phyloP scores from a whole-genome alignment of 2,797 vertebrate species.

The Tenualosa ilisha region DNA sequence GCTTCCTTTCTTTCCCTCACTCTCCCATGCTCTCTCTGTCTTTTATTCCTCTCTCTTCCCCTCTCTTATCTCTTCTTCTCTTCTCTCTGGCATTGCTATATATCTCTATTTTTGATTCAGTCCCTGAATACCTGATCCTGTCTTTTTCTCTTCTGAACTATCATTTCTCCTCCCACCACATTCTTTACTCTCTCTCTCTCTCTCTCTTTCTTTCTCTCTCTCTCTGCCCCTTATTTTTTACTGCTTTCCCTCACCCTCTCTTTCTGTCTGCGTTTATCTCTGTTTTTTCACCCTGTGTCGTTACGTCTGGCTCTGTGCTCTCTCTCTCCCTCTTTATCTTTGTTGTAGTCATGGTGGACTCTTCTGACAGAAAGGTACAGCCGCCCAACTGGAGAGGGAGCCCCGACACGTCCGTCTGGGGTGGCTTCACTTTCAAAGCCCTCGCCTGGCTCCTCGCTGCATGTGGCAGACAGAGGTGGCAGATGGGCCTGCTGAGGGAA shows the following conservation, averaged over 20 bases:
- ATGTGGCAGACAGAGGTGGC: conserved; percentile 1
- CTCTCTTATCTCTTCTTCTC: neutral
- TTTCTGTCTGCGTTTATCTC: neutral
- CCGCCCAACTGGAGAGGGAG: neutral
- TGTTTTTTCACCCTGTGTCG: neutral
- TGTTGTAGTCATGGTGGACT: neutral
- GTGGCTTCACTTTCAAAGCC: neutral
- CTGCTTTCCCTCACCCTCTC: neutral
- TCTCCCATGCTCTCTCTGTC: neutral
- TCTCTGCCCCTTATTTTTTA: neutral
- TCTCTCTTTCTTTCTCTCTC: neutral
- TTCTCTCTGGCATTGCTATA: neutral
- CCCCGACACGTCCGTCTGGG: neutral
- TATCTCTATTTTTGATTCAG: conserved; percentile 13
- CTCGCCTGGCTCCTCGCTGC: neutral
- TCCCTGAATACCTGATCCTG: neutral
- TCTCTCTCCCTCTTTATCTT: conserved; percentile 6
- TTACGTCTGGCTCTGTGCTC: neutral
- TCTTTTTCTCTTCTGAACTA: neutral
- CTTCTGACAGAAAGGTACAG: neutral
- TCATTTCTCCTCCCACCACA: neutral
- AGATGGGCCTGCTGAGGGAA: neutral
- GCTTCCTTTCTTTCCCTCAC: neutral
- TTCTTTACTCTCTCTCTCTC: neutral
- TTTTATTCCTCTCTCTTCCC: neutral